Percentiles rank a stretch among this genome's conserved stretches.
Conservation (phyloP, 2,797 vertebrate species). For the Rhinella marina region DNA sequence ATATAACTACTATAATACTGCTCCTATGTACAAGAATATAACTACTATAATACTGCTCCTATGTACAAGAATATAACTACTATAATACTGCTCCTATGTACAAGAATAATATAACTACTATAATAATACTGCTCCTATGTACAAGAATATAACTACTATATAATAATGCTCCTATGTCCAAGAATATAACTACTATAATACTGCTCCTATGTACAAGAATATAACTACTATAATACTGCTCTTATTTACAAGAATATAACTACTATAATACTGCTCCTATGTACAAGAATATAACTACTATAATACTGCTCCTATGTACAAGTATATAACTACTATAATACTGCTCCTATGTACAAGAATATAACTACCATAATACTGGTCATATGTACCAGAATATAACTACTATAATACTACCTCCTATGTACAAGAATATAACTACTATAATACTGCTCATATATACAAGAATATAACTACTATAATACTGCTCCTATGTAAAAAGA, state of each 20-base stretch:
- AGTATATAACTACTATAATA: conserved; percentile 6
- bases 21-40: conserved; percentile 7
- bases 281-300: conserved; percentile 4
- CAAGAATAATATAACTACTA: conserved; percentile 2
- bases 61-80: not conserved
- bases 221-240: conserved; percentile 7
- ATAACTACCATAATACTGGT: not conserved
- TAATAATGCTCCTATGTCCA: too few species aligned
- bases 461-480: not conserved
- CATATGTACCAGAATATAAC: not conserved
- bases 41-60: conserved; percentile 1
- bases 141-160: too few species aligned
- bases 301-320: not conserved
- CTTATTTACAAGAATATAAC: not conserved
- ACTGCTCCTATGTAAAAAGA: not conserved
- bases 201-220: not conserved
- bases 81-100: not conserved
- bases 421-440: conserved; percentile 16
- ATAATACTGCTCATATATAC: not conserved
- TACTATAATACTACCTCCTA: not conserved
- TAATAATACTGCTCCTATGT: not conserved
- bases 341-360: not conserved
- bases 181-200: conserved; percentile 4
- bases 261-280: conserved; percentile 13
- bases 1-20: not conserved